Evolutionary conservation across 2,113 vertebrate species (phyloP).

Genomic region (Corythaixoides concolor): DNA sequence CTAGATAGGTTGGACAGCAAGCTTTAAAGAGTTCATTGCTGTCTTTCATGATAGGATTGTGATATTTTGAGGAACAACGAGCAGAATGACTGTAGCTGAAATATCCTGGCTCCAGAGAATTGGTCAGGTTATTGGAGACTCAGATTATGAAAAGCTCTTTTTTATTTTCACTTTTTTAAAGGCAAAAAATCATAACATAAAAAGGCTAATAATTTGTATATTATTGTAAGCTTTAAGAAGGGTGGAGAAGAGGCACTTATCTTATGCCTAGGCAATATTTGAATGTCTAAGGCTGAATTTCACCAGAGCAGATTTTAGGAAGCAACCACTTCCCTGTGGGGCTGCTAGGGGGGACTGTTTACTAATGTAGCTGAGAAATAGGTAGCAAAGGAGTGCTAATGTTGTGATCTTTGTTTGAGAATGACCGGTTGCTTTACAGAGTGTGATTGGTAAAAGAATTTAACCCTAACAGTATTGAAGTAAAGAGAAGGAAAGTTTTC

Average conservation of each 20-base stretch:
- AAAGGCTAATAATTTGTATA: background rate
- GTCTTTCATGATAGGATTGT: background rate
- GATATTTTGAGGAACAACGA: background rate
- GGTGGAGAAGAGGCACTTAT: background rate
- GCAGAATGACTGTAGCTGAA: background rate
- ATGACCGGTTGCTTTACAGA: background rate
- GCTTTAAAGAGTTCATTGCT: background rate
- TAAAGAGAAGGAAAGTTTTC: background rate
- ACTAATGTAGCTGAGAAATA: background rate
- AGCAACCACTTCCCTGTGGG: fast-evolving
- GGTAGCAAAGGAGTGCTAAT: background rate
- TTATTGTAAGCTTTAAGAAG: background rate
- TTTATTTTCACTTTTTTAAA: background rate
- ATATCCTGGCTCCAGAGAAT: background rate
- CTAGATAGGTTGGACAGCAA: background rate
- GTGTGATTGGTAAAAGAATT: background rate
- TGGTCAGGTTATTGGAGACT: background rate
- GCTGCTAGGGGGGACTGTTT: background rate
- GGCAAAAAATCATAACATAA: background rate
- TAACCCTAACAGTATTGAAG: background rate
- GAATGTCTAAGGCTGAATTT: background rate
- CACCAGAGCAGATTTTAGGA: background rate
- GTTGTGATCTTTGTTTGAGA: background rate
- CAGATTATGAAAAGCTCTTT: background rate
- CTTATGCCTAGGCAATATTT: background rate